These are phyloP conservation scores for Philereme vetulata DNA, from an alignment of 2,888 invertebrate species.

Conservation along the genomic window DNA sequence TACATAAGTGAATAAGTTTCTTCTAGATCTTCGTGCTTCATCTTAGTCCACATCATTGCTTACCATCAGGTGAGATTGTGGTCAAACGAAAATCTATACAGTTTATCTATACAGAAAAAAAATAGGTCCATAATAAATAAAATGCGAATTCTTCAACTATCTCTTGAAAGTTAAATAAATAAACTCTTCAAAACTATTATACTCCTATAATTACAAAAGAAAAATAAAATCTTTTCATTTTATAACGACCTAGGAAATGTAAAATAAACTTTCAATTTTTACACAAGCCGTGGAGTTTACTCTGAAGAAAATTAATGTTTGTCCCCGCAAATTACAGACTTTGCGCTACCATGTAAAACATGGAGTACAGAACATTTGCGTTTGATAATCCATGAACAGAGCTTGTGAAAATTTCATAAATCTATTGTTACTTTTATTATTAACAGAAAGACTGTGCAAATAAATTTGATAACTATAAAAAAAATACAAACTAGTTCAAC, in stretches of 20 bases:
- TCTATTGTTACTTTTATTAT: too few species aligned
- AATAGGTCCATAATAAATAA: too few species aligned
- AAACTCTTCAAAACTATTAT: background rate
- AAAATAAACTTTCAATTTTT: slow-evolving; percentile 44
- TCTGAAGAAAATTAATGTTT: slow-evolving; percentile 71
- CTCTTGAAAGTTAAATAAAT: background rate
- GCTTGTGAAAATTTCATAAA: too few species aligned
- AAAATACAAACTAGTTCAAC: too few species aligned
- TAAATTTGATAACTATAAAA: too few species aligned
- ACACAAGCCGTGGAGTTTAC: slow-evolving; percentile 18
- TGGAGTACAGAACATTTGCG: slow-evolving; percentile 11
- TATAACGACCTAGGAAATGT: slow-evolving; percentile 25
- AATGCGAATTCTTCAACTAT: background rate
- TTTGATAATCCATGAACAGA: background rate
- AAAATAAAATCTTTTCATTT: slow-evolving; percentile 1
- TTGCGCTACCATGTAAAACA: slow-evolving; percentile 23
- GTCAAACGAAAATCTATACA: too few species aligned
- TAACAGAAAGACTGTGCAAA: too few species aligned
- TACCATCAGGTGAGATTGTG: too few species aligned
- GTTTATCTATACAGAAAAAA: too few species aligned
- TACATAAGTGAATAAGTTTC: too few species aligned
- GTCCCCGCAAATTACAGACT: slow-evolving; percentile 71
- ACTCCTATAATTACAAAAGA: background rate
- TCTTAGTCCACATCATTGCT: too few species aligned
- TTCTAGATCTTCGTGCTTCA: too few species aligned